These are phyloP conservation scores for Serrognathus titanus DNA, from an alignment of 2,888 invertebrate species.

Conservation along the genomic window DNA sequence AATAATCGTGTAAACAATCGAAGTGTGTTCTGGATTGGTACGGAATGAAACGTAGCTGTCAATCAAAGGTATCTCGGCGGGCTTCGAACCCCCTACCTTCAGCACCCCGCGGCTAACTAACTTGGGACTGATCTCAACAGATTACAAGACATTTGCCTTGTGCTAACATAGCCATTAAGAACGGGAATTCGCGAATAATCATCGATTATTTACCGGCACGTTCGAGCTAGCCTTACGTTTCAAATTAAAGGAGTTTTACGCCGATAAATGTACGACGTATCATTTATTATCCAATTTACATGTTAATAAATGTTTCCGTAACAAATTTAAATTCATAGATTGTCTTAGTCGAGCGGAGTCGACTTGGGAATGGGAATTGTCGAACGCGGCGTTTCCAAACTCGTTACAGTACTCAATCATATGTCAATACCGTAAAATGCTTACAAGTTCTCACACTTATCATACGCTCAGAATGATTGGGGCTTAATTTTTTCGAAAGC, in stretches of 20 bases:
- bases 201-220: too few relatives aligned
- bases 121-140: slow-evolving; percentile 41
- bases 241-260: background rate
- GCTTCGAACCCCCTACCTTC: slow-evolving; percentile 16
- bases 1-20: slow-evolving; percentile 22
- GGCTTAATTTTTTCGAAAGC: slow-evolving; percentile 16
- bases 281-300: background rate
- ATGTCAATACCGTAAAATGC: slow-evolving; percentile 23
- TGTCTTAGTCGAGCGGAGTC: background rate
- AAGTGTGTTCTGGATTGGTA: slow-evolving; percentile 23
- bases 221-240: too few relatives aligned
- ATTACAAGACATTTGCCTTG: slow-evolving; percentile 41
- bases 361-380: background rate
- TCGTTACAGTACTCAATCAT: slow-evolving; percentile 24
- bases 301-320: background rate
- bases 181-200: background rate
- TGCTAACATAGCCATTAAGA: slow-evolving; percentile 28
- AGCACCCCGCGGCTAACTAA: slow-evolving; percentile 36
- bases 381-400: background rate
- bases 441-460: slow-evolving; percentile 32
- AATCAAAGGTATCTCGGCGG: slow-evolving; percentile 19
- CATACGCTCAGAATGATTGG: slow-evolving; percentile 8
- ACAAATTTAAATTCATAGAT: background rate
- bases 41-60: slow-evolving; percentile 23
- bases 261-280: background rate